phyloP scores from a whole-genome alignment of 2,888 invertebrate genomes.

The Parascotia fuliginaria region DNA sequence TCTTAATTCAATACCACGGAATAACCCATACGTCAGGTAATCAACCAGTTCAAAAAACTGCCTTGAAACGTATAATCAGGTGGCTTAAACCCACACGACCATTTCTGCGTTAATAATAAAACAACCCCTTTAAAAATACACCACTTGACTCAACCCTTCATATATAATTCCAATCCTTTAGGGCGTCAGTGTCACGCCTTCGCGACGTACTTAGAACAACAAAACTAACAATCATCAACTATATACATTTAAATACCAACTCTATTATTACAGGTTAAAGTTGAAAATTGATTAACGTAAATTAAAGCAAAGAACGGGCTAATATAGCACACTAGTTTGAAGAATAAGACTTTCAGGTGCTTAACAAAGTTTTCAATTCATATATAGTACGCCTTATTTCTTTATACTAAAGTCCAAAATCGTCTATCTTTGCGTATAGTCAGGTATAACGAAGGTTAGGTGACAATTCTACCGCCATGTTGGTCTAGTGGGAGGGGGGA shows the following conservation, averaged over 20 bases:
- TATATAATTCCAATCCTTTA: conserved; percentile 76
- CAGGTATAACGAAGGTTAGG: conserved; percentile 66
- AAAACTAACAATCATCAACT: conserved; percentile 57
- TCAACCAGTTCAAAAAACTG: conserved; percentile 6
- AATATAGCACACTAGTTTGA: conserved; percentile 73
- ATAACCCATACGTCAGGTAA: not conserved
- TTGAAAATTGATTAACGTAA: conserved; percentile 25
- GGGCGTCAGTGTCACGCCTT: conserved; percentile 84
- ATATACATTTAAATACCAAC: conserved; percentile 34
- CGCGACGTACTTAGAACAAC: conserved; percentile 71
- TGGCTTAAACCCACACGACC: conserved; percentile 46
- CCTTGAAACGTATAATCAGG: conserved; percentile 16
- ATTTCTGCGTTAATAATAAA: conserved; percentile 74
- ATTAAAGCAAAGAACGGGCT: conserved; percentile 59
- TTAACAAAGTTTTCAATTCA: conserved; percentile 37
- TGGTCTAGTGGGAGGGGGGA: conserved; percentile 74
- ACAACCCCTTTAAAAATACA: conserved; percentile 64
- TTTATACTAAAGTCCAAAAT: conserved; percentile 12
- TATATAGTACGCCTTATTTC: conserved; percentile 35
- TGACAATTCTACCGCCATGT: conserved; percentile 84
- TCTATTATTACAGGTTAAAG: conserved; percentile 28
- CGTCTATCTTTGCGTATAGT: conserved; percentile 14
- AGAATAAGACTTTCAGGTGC: conserved; percentile 75
- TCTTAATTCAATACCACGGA: not conserved
- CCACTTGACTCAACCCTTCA: conserved; percentile 80